These are phyloP conservation scores for Musca vetustissima DNA, from an alignment of 1,140 invertebrate genomes.

Conservation along the genomic window DNA sequence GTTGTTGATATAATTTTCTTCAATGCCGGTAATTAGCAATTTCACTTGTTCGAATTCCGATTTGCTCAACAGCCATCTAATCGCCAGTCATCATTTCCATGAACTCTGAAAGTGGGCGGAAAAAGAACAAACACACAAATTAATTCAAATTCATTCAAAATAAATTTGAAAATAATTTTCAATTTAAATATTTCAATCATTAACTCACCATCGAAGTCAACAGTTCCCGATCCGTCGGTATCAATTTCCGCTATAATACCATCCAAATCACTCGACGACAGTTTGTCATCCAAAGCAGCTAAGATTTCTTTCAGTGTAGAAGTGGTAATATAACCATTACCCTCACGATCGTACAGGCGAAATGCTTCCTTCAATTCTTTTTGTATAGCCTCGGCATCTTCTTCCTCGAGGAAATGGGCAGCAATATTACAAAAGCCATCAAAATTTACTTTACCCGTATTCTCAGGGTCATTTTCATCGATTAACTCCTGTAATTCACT, in stretches of 20 bases:
- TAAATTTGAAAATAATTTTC: not conserved
- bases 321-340: slow-evolving; percentile 93
- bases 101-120: slow-evolving; percentile 64
- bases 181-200: not conserved
- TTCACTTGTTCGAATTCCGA: not conserved
- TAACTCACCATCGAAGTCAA: slow-evolving; percentile 78
- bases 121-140: not conserved
- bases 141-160: not conserved
- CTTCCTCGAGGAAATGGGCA: slow-evolving; percentile 85
- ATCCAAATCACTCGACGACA: slow-evolving; percentile 79
- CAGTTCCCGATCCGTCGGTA: slow-evolving; percentile 89
- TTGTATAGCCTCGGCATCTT: slow-evolving; percentile 90
- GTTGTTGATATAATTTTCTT: too few species aligned
- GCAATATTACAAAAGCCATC: slow-evolving; percentile 90
- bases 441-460: slow-evolving; percentile 86
- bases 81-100: slow-evolving; percentile 87
- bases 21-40: too few species aligned
- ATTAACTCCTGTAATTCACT: slow-evolving; percentile 80
- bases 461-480: slow-evolving; percentile 84
- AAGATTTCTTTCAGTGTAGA: slow-evolving; percentile 86
- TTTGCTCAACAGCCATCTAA: slow-evolving; percentile 24
- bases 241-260: slow-evolving; percentile 93
- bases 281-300: slow-evolving; percentile 85
- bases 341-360: slow-evolving; percentile 74
- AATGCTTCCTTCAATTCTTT: slow-evolving; percentile 95